phyloP scores from a whole-genome alignment of 2,888 invertebrate species.

The Lymantria monacha region DNA sequence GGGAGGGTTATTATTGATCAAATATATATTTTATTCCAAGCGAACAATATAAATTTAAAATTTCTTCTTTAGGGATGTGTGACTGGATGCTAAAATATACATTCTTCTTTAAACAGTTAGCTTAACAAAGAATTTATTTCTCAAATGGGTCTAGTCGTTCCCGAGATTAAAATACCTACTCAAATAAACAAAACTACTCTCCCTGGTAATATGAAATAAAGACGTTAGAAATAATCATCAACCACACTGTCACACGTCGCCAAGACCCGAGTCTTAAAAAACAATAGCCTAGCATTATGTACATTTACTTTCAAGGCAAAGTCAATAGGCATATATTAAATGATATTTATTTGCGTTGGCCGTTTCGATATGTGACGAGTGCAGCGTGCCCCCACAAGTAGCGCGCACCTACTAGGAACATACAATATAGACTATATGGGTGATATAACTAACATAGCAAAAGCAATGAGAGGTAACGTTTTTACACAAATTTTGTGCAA shows the following conservation, averaged over 20 bases:
- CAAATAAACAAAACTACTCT: no score
- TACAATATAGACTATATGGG: constrained; percentile 18
- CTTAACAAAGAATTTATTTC: no score
- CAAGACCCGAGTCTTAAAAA: background rate
- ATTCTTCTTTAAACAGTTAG: no score
- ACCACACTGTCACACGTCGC: background rate
- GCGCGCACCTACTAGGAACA: constrained; percentile 33
- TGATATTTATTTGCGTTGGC: background rate
- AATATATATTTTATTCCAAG: no score
- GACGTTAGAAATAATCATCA: no score
- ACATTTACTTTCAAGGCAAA: background rate
- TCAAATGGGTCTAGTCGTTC: no score
- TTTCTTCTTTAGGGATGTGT: no score
- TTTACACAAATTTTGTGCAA: constrained; percentile 14
- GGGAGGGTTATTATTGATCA: no score
- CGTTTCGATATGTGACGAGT: background rate
- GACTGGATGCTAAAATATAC: no score
- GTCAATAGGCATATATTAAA: background rate
- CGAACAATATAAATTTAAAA: no score
- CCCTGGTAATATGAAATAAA: no score
- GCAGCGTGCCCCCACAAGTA: constrained; percentile 9
- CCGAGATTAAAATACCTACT: no score
- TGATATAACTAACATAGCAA: constrained; percentile 27
- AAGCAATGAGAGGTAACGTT: constrained; percentile 33
- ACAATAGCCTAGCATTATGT: constrained; percentile 8